Conservation (phyloP, 2,888 invertebrate genomes). For the Pollenia griseotomentosa region DNA sequence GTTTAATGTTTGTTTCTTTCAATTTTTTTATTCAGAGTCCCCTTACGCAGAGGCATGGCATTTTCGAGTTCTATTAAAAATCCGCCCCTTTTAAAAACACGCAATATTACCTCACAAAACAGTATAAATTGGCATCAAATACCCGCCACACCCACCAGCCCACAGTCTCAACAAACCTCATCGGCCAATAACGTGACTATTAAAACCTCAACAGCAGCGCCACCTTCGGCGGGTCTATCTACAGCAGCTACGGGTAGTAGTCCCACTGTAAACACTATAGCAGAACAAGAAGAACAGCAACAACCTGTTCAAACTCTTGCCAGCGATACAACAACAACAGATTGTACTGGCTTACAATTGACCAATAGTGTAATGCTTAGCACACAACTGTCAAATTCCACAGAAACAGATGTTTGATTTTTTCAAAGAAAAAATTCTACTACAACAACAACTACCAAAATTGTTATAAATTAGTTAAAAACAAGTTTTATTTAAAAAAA, state of each 20-base stretch:
- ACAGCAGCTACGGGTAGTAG: slow-evolving; percentile 63
- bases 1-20: background rate
- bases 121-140: slow-evolving; percentile 84
- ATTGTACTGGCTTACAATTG: slow-evolving; percentile 55
- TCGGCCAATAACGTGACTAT: slow-evolving; percentile 61
- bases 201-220: slow-evolving; percentile 42
- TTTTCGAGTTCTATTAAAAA: slow-evolving; percentile 90
- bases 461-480: slow-evolving; percentile 56
- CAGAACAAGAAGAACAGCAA: slow-evolving; percentile 55
- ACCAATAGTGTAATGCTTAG: slow-evolving; percentile 62
- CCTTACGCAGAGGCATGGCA: slow-evolving; percentile 88
- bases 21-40: slow-evolving; percentile 84
- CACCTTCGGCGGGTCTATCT: slow-evolving; percentile 22
- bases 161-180: slow-evolving; percentile 71
- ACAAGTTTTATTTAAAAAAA: background rate
- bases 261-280: slow-evolving; percentile 66
- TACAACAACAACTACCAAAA: slow-evolving; percentile 41
- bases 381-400: slow-evolving; percentile 70
- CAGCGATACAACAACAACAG: slow-evolving; percentile 13
- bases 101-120: slow-evolving; percentile 88
- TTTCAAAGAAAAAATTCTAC: slow-evolving; percentile 66
- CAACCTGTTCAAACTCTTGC: slow-evolving; percentile 6
- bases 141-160: slow-evolving; percentile 79
- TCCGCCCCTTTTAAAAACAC: slow-evolving; percentile 92
- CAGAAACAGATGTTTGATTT: slow-evolving; percentile 83